Conservation (phyloP, 2,888 invertebrate genomes). For the Pristionchus japonicus region DNA sequence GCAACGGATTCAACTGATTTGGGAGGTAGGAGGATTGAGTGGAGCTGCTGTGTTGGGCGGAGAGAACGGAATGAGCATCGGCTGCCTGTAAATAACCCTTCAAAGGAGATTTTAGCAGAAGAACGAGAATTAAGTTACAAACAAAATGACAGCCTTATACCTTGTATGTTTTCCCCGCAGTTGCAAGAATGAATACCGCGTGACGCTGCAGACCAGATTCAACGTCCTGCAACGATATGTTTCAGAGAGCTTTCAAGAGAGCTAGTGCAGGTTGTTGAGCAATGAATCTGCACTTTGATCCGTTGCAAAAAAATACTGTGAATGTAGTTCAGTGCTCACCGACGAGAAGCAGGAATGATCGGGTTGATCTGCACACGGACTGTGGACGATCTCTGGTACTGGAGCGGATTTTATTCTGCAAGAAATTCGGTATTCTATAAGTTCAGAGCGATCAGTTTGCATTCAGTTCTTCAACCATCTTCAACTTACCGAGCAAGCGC, state of each 20-base stretch:
- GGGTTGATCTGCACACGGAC: background rate
- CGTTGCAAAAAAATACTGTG: too few relatives aligned
- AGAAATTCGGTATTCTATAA: background rate
- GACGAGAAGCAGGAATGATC: background rate
- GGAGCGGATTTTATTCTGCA: constrained; percentile 1
- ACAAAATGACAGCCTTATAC: too few relatives aligned
- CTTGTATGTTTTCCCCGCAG: constrained; percentile 12
- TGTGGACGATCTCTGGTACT: constrained; percentile 20
- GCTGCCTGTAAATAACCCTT: constrained; percentile 15
- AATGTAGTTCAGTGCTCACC: background rate
- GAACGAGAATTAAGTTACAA: too few relatives aligned
- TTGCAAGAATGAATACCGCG: background rate
- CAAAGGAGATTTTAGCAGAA: too few relatives aligned
- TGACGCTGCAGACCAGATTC: constrained; percentile 29
- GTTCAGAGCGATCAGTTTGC: background rate
- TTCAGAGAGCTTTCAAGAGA: background rate
- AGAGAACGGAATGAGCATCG: constrained; percentile 10
- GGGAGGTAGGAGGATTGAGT: constrained; percentile 43
- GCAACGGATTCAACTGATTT: constrained; percentile 32
- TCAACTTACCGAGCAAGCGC: background rate
- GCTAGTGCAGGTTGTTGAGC: background rate
- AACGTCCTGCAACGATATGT: background rate
- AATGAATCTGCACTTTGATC: background rate
- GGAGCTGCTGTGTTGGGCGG: constrained; percentile 18
- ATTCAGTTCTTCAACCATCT: background rate